Base-by-base conservation (phyloP, 1,140 invertebrate genomes). In the Ylistrum balloti region DNA sequence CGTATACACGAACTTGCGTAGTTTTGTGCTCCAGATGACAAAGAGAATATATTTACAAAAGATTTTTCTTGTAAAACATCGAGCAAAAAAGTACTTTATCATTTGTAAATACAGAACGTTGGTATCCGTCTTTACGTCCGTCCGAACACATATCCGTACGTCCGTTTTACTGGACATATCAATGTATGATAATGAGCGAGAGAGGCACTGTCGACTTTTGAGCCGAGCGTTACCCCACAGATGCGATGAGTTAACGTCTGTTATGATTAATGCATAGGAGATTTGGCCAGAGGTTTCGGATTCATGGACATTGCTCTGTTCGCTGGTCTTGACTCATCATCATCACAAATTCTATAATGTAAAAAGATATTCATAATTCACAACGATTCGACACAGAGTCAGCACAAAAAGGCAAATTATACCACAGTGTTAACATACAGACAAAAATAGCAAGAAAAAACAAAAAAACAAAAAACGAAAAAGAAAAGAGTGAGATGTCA, bases 1-100 rank as follows among this genome's bases (percentile, higher is more conserved):
- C 56, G 56, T 74, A 74, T 74, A n/a, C 28, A 74, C 56, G 56
- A 74, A 74, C 56, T 74, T 74, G 56, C 56, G 56, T 74, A n/a
- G 56, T 74, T 0, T 28, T 20, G 17, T 1, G 1, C 0, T 74
- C 22, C 13, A 5, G n/a, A 74, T 28, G 56, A 74, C 22, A 28
- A 74, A 28, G 56, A 74, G 1, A 28, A 3, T 74, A n/a, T 28
- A 74, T 74, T 28, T 74, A 74, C 56, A 74, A n/a, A n/a, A 17
- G n/a, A n/a, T 74, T 3, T 3, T 5, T 74, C 22, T 7, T 22
- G n/a, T 5, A 74, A 74, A 74, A 74, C 56, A 3, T 28, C 56
- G 56, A 74, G 56, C 56, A 28, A 74, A 45, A 38, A 48, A 48
- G 11, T 74, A 28, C 13, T 38, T 38, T n/a, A 74, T 3, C 9